A percentile compares a stretch with the other conserved stretches of the same genome.
Evolutionary conservation across 2,888 invertebrate genomes (phyloP).

Genomic region (Tigriopus californicus): DNA sequence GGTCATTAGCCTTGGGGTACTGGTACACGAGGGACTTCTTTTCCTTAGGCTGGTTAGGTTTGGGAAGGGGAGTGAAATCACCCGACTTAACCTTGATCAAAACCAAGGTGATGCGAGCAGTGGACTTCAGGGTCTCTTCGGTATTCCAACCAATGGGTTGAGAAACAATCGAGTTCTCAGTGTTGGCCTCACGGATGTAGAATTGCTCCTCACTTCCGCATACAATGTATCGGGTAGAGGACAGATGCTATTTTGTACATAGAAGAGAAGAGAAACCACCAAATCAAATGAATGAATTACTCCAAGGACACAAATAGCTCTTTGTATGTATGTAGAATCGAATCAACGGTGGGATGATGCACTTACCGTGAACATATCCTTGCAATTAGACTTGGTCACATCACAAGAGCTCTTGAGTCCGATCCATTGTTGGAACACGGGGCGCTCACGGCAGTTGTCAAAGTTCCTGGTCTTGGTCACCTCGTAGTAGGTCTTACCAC

Average conservation of each 20-base stretch:
- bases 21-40: not conserved
- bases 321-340: too few relatives aligned
- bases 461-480: constrained; percentile 29
- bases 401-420: constrained; percentile 9
- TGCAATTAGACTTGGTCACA: constrained; percentile 5
- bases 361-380: not conserved
- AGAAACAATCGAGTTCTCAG: constrained; percentile 8
- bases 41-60: not conserved
- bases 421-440: constrained; percentile 20
- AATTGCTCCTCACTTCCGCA: constrained; percentile 18
- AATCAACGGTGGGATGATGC: too few relatives aligned
- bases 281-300: too few relatives aligned
- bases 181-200: constrained; percentile 12
- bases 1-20: not conserved
- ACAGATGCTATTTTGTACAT: not conserved
- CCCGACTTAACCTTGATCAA: not conserved
- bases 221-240: constrained; percentile 15
- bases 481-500: constrained; percentile 21
- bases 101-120: constrained; percentile 7
- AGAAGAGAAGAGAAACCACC: too few relatives aligned
- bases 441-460: constrained; percentile 26
- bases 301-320: too few relatives aligned
- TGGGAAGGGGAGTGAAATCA: not conserved
- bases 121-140: not conserved
- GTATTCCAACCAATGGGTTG: constrained; percentile 5